phyloP scores from a whole-genome alignment of 2,888 invertebrate species.

The Cosmorhoe ocellata region DNA sequence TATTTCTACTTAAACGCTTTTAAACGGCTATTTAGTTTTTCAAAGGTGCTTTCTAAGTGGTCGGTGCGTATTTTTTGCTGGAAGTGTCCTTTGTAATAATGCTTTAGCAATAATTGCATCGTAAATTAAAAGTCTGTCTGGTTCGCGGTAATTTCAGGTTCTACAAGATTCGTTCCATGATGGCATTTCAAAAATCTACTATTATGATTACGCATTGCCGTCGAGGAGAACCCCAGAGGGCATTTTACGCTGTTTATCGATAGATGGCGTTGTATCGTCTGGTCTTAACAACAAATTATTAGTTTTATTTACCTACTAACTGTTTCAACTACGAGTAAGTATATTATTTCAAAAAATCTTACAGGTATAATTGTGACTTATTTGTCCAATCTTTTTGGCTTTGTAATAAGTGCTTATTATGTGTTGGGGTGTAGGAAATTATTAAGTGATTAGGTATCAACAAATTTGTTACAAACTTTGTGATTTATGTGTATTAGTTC shows the following conservation, averaged over 20 bases:
- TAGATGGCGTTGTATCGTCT: conserved; percentile 47
- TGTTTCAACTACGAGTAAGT: too few relatives aligned
- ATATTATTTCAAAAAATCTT: too few relatives aligned
- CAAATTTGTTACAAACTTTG: conserved; percentile 66
- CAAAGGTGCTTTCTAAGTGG: conserved; percentile 78
- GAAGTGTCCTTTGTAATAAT: conserved; percentile 71
- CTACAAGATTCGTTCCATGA: conserved; percentile 47
- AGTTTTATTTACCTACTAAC: too few relatives aligned
- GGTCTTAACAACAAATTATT: too few relatives aligned
- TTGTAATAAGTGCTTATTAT: too few relatives aligned
- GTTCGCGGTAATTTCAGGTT: conserved; percentile 62
- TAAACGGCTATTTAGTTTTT: conserved; percentile 79
- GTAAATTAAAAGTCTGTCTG: conserved; percentile 65
- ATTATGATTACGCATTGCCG: conserved; percentile 21
- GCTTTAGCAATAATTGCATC: conserved; percentile 69
- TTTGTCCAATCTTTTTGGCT: too few relatives aligned
- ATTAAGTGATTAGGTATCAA: conserved; percentile 72
- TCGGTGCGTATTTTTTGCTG: conserved; percentile 61
- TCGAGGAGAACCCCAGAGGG: conserved; percentile 12
- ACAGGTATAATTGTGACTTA: too few relatives aligned
- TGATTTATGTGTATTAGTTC: conserved; percentile 73
- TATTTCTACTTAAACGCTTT: conserved; percentile 75
- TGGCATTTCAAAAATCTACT: conserved; percentile 23
- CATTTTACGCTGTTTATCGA: conserved; percentile 36
- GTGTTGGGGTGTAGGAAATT: conserved; percentile 53